phyloP scores from a whole-genome alignment of 1,140 invertebrate species.

The Propsilocerus akamusi region DNA sequence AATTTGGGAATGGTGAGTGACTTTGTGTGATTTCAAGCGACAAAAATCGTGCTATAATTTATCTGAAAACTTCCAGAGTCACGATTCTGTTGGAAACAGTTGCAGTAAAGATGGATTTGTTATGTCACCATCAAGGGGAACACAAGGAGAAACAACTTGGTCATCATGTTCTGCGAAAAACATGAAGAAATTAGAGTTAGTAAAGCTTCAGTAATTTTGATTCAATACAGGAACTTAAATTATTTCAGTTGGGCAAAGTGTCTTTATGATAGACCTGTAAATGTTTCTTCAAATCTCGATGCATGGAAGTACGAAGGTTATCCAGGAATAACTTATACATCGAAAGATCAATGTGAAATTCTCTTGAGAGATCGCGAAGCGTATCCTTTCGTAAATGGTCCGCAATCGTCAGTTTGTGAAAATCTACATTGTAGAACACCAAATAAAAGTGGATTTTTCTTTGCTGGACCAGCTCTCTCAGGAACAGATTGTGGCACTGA shows the following conservation, averaged over 20 bases:
- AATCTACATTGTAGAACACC: conserved; percentile 50
- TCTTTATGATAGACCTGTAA: conserved; percentile 30
- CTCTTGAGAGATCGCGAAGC: conserved; percentile 14
- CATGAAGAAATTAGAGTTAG: conserved; percentile 25
- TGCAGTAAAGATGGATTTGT: conserved; percentile 59
- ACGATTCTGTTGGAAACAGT: conserved; percentile 47
- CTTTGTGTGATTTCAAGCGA: no score
- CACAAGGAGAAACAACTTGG: conserved; percentile 55
- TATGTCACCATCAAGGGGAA: conserved; percentile 62
- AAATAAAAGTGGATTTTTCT: conserved; percentile 50
- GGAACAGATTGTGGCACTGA: conserved; percentile 39
- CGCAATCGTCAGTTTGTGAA: conserved; percentile 32
- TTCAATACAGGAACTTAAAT: background rate
- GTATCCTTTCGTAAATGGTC: conserved; percentile 18
- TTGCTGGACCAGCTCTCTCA: conserved; percentile 56
- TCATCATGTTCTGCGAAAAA: conserved; percentile 45
- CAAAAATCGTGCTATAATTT: no score
- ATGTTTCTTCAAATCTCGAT: conserved; percentile 25
- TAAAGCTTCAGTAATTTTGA: background rate
- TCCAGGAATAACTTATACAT: conserved; percentile 45
- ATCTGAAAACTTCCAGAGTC: conserved; percentile 35
- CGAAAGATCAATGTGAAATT: conserved; percentile 48
- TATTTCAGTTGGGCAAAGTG: conserved; percentile 37
- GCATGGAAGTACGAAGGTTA: conserved; percentile 34
- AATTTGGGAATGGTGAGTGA: conserved; percentile 36